Base-by-base conservation (phyloP, 92 coral and sea anemone genomes). In the Galaxea fascicularis region DNA sequence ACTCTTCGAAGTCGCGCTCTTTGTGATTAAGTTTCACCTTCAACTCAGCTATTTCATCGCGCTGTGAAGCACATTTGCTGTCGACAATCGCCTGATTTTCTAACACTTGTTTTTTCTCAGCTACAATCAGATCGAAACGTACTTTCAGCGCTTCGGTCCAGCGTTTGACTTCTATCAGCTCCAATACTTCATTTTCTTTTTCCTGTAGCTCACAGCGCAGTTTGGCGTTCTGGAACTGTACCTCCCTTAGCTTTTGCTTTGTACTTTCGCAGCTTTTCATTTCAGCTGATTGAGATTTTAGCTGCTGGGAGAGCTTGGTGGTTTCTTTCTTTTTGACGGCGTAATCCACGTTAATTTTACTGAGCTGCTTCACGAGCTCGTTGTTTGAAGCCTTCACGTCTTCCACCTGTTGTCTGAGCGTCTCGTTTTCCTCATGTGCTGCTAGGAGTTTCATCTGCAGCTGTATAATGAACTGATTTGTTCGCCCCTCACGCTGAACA, bases 61-160 rank as follows among this genome's bases (percentile, higher is more conserved):
- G 86, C 20, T 86, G 88, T 0, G 64, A 74, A 0, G 78, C 22
- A 65, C 58, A 29, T n/a, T 83, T 80, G 31, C 72, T 67, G 20
- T 91, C 89, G 65, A 75, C 77, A n/a, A 51, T 52, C 58, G 73
- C 86, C 56, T 83, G 94, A 56, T 83, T 89, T 53, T 78, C 84
- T 52, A 83, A 54, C 15, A 78, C 70, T 70, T 91, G 82, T 39
- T 93, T 82, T 76, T 88, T 88, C 71, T 92, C 95, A 8, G 82
- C 75, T 16, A 83, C 73, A 0, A 88, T 86, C 28, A 93, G 86
- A 76, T 95, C 98, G 66, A 75, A 93, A 27, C 97, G 91, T 2
- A 79, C 80, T 52, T 89, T 95, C 62, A 95, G 65, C 21, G 98
- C 97, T 62, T 92, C 95, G 0, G 97, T 85, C 97, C 98, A 95